A percentile compares a stretch with the other conserved stretches of the same genome.
Conservation (phyloP, 2,113 vertebrate species). For the Carollia perspicillata region DNA sequence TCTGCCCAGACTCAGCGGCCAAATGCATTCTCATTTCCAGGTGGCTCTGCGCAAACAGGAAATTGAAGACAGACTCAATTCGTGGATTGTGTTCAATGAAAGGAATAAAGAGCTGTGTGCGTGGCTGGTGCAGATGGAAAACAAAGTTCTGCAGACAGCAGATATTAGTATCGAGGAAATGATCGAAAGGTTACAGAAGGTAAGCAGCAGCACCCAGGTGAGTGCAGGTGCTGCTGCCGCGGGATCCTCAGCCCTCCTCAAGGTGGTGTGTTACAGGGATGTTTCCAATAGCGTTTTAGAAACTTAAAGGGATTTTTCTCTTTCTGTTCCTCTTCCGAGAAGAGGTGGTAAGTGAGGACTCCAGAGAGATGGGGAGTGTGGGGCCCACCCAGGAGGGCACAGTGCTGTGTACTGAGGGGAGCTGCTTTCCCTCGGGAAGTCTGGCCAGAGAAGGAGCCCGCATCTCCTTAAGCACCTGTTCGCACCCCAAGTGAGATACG, state of each 20-base stretch:
- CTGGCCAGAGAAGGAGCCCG: not conserved
- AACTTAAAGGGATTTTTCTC: not conserved
- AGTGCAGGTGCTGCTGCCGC: accelerated
- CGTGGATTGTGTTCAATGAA: constrained; percentile 93
- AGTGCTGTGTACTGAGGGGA: too few relatives aligned
- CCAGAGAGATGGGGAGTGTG: not conserved
- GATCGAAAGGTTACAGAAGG: constrained; percentile 97
- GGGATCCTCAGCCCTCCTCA: not conserved
- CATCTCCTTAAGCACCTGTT: not conserved
- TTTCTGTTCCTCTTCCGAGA: not conserved
- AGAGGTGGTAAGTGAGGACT: not conserved
- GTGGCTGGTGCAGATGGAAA: constrained; percentile 96
- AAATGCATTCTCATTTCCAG: constrained; percentile 74
- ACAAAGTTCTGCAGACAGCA: constrained; percentile 88
- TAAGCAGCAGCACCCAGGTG: constrained; percentile 60
- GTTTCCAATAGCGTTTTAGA: not conserved
- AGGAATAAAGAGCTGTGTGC: constrained; percentile 94
- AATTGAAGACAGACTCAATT: constrained; percentile 91
- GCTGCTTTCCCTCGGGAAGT: not conserved
- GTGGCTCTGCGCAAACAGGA: constrained; percentile 91
- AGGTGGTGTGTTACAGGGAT: accelerated
- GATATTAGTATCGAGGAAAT: constrained; percentile 95
- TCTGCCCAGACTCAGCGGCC: not conserved
- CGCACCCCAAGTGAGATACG: not conserved
- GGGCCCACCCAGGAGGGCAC: not conserved